Evolutionary conservation across 1,140 invertebrate genomes (phyloP).

Genomic region (Neodiprion lecontei): DNA sequence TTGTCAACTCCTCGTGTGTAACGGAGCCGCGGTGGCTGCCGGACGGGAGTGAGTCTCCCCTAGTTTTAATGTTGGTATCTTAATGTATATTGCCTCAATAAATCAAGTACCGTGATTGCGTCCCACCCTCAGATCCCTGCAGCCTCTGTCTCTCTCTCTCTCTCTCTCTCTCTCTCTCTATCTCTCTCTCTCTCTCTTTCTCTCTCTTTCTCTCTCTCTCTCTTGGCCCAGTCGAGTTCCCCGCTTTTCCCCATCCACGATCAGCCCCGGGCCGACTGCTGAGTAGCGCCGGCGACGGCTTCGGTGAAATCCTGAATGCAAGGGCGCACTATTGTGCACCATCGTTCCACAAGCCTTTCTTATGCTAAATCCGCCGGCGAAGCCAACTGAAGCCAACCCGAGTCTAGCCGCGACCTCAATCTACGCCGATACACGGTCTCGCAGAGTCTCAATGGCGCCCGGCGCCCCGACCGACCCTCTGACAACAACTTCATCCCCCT

Average conservation of each 20-base stretch:
- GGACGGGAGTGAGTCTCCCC: slow-evolving; percentile 43
- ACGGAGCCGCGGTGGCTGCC: not conserved
- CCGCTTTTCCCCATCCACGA: too few species aligned
- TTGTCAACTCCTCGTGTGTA: slow-evolving; percentile 1
- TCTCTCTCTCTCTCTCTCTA: not conserved
- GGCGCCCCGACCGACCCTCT: not conserved
- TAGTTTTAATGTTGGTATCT: slow-evolving; percentile 63
- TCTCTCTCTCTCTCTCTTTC: not conserved
- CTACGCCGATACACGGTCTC: slow-evolving; percentile 26
- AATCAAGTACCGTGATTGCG: slow-evolving; percentile 61
- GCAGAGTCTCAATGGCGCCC: slow-evolving; percentile 28
- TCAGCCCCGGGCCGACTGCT: too few species aligned
- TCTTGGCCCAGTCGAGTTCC: too few species aligned
- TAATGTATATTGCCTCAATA: slow-evolving; percentile 61
- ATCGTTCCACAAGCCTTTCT: slow-evolving; percentile 42
- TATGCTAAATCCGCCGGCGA: slow-evolving; percentile 43
- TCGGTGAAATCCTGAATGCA: slow-evolving; percentile 33
- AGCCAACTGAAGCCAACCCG: not conserved
- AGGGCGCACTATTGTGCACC: slow-evolving; percentile 40
- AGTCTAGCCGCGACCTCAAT: slow-evolving; percentile 26
- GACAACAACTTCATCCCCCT: not conserved
- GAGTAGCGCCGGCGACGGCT: slow-evolving; percentile 20
- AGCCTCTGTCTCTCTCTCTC: not conserved
- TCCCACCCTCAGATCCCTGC: slow-evolving; percentile 43
- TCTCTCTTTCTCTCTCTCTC: not conserved